Evolutionary conservation across 2,888 invertebrate species (phyloP).

Genomic region (Erebia ligea): DNA sequence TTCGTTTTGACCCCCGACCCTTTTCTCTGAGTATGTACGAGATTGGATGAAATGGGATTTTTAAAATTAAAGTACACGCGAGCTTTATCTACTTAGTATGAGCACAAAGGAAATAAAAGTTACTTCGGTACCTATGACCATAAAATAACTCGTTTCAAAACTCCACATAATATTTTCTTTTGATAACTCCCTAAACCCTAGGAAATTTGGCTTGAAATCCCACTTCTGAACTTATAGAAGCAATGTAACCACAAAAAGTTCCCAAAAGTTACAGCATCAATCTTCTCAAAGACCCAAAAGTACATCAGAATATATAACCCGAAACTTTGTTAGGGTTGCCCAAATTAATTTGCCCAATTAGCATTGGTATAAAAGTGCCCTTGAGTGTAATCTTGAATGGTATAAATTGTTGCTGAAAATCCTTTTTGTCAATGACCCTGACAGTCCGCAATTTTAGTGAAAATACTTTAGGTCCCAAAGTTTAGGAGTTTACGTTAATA

Average conservation of each 20-base stretch:
- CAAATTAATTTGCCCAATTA: conserved; percentile 25
- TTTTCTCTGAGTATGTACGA: no score
- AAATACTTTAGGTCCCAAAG: no score
- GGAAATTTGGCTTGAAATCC: neutral
- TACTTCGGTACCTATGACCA: neutral
- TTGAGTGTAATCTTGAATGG: neutral
- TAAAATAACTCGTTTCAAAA: neutral
- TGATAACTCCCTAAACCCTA: neutral
- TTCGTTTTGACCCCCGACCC: no score
- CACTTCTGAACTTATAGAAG: neutral
- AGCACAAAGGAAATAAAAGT: neutral
- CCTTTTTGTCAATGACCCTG: neutral
- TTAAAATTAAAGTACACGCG: no score
- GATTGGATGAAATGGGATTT: no score
- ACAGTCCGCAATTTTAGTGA: no score
- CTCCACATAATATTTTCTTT: neutral
- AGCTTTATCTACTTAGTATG: no score
- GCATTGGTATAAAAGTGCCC: conserved; percentile 12
- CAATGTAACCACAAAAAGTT: conserved; percentile 12
- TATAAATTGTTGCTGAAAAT: conserved; percentile 5
- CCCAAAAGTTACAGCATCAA: conserved; percentile 18
- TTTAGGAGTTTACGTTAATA: no score
- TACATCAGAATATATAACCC: conserved; percentile 10
- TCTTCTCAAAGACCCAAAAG: conserved; percentile 8
- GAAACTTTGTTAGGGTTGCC: conserved; percentile 8